Evolutionary conservation across 2,797 vertebrate species (phyloP).

Genomic region (Heteromormyrus szaboi): DNA sequence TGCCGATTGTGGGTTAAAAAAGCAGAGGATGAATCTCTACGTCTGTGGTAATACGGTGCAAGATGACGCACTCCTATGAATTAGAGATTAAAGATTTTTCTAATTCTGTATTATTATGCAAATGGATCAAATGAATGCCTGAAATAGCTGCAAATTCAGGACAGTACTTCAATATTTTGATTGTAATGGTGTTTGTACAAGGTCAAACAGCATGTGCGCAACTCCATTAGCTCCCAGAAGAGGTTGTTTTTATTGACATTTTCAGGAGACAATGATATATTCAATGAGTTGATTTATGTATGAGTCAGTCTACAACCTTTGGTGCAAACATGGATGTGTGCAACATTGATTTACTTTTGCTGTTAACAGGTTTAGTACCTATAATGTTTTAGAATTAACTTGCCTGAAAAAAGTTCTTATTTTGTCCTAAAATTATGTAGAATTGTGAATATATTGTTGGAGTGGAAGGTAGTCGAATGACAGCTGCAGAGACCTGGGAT

Average conservation of each 20-base stretch:
- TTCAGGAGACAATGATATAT: conserved; percentile 3
- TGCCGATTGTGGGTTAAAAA: not conserved
- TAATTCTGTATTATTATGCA: not conserved
- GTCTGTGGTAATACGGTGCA: not conserved
- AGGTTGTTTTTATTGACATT: conserved; percentile 27
- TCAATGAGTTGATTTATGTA: not conserved
- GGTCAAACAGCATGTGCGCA: conserved; percentile 40
- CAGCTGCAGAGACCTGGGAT: not conserved
- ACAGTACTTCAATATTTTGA: not conserved
- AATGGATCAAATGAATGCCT: not conserved
- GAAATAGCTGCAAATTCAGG: not conserved
- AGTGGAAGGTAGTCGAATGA: conserved; percentile 17
- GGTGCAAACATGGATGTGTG: not conserved
- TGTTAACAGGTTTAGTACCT: not conserved
- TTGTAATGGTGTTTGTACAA: conserved; percentile 16
- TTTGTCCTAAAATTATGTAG: not conserved
- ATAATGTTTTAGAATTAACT: not conserved
- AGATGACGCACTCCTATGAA: not conserved
- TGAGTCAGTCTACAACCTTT: not conserved
- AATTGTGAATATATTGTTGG: conserved; percentile 12
- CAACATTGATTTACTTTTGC: not conserved
- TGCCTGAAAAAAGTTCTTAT: not conserved
- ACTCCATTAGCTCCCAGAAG: conserved; percentile 38
- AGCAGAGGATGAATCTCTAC: not conserved
- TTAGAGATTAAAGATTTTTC: not conserved